A percentile compares a stretch with the other conserved stretches of the same genome.
Conservation (phyloP, 92 coral and sea anemone genomes). For the Heteractis magnifica region DNA sequence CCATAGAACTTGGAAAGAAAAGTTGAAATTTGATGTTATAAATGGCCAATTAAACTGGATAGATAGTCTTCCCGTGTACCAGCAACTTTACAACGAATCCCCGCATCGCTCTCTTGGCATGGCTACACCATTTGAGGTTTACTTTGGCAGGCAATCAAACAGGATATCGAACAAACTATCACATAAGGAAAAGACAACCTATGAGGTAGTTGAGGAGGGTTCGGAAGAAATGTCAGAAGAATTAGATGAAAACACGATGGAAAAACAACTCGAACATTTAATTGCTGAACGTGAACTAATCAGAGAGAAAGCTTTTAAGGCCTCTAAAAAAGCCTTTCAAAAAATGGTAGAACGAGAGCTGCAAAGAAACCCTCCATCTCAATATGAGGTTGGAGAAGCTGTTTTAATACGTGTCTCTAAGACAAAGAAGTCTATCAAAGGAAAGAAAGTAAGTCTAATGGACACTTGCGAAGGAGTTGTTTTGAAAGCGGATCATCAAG, state of each 20-base stretch:
- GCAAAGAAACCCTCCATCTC: constrained; percentile 18
- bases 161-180: background rate
- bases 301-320: constrained; percentile 13
- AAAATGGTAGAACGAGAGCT: constrained; percentile 16
- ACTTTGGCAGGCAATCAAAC: constrained; percentile 28
- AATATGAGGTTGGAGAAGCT: constrained; percentile 16
- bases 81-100: constrained; percentile 32
- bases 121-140: constrained; percentile 40
- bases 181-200: constrained; percentile 3
- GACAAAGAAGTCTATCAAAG: constrained; percentile 27
- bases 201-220: constrained; percentile 26
- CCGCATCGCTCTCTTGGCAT: constrained; percentile 45
- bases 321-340: background rate
- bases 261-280: constrained; percentile 12
- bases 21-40: background rate
- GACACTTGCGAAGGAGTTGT: constrained; percentile 17
- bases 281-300: background rate
- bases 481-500: constrained; percentile 7
- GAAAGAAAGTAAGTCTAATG: constrained; percentile 19
- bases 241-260: background rate
- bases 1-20: constrained; percentile 11
- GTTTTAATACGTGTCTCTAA: constrained; percentile 19
- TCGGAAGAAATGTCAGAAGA: background rate
- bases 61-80: constrained; percentile 22
- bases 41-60: constrained; percentile 17